Percentiles rank a stretch among this genome's conserved stretches.
phyloP scores from a whole-genome alignment of 1,140 invertebrate species.

The Battus philenor region DNA sequence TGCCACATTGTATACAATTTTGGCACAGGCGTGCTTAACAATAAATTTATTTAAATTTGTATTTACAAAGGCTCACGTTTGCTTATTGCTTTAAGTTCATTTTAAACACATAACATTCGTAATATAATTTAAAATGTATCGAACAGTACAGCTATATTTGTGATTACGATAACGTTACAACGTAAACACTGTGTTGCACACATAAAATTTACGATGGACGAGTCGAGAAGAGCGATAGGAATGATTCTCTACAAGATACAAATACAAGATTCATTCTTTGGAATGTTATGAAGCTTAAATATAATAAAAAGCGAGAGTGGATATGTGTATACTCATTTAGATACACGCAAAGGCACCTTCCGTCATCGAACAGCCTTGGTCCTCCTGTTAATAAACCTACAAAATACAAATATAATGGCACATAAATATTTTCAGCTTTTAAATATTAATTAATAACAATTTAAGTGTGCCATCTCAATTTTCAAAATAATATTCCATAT shows the following conservation, averaged over 20 bases:
- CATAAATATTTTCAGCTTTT: conserved; percentile 29
- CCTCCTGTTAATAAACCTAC: conserved; percentile 36
- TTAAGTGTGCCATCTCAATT: conserved; percentile 33
- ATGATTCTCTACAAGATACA: conserved; percentile 45
- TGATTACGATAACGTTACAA: conserved; percentile 10
- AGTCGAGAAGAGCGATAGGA: conserved; percentile 42
- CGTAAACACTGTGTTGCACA: conserved; percentile 37
- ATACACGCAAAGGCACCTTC: conserved; percentile 55
- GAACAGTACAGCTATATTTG: conserved; percentile 1
- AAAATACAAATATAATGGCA: conserved; percentile 38
- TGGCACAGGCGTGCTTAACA: conserved; percentile 61
- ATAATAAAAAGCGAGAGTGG: conserved; percentile 24
- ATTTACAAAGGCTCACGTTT: conserved; percentile 55
- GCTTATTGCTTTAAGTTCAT: conserved; percentile 58
- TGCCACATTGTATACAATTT: conserved; percentile 34
- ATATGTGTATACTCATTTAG: conserved; percentile 44
- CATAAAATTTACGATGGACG: conserved; percentile 33
- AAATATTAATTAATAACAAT: conserved; percentile 25
- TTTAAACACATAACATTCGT: conserved; percentile 20
- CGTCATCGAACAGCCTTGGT: conserved; percentile 47
- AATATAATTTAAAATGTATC: conserved; percentile 6
- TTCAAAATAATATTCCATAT: conserved; percentile 21
- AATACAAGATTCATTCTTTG: conserved; percentile 58
- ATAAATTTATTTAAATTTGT: conserved; percentile 29
- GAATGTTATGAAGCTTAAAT: conserved; percentile 66